A percentile compares a stretch with the other conserved stretches of the same genome.
These are phyloP conservation scores for Drosophila gaucha DNA, from an alignment of 2,888 invertebrate genomes.

Conservation along the genomic window DNA sequence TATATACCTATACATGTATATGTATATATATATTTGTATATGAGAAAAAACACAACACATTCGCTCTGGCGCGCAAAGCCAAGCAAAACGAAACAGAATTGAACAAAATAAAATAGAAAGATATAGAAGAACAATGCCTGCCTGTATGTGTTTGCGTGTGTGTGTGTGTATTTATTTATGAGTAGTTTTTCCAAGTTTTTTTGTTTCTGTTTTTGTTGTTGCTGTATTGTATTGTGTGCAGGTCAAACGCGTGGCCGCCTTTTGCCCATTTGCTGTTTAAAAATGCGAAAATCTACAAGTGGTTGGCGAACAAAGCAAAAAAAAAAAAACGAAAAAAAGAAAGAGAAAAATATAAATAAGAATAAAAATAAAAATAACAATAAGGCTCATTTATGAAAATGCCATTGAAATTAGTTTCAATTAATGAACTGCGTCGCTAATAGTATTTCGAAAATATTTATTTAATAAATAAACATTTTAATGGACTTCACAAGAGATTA, in stretches of 20 bases:
- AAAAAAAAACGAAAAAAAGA: constrained; percentile 10
- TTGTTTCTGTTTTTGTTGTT: constrained; percentile 23
- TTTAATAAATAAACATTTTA: neutral
- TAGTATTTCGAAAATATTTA: constrained; percentile 4
- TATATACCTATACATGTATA: constrained; percentile 17
- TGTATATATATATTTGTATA: constrained; percentile 12
- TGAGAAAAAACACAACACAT: constrained; percentile 35
- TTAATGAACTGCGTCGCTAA: constrained; percentile 20
- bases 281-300: constrained; percentile 76
- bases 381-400: constrained; percentile 46
- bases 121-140: constrained; percentile 51
- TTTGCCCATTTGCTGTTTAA: constrained; percentile 48
- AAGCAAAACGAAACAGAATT: constrained; percentile 60
- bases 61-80: constrained; percentile 53
- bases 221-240: constrained; percentile 30
- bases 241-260: constrained; percentile 73
- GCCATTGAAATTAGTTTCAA: constrained; percentile 46
- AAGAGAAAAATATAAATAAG: constrained; percentile 1
- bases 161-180: constrained; percentile 63
- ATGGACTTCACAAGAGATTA: neutral
- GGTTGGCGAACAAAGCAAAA: constrained; percentile 44
- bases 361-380: constrained; percentile 12
- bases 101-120: constrained; percentile 24
- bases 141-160: constrained; percentile 13
- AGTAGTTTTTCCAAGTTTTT: constrained; percentile 63